Evolutionary conservation across 2,113 vertebrate genomes (phyloP).

Genomic region (Anolis sagrei): DNA sequence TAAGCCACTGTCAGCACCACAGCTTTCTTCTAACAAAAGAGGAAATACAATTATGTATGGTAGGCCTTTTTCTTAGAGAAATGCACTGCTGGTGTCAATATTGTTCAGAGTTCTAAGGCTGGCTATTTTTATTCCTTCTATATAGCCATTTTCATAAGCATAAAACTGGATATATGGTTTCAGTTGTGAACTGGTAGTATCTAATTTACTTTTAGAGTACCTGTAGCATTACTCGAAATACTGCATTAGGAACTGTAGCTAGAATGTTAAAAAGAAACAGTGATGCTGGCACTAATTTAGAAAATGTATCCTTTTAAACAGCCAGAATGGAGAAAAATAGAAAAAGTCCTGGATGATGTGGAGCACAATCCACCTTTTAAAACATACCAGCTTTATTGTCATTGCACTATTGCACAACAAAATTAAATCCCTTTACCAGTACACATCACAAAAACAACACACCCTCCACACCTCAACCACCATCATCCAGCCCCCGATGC

Average conservation of each 20-base stretch:
- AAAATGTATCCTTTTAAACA: not conserved
- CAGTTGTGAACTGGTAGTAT: not conserved
- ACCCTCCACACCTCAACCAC: too few species aligned
- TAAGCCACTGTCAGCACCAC: not conserved
- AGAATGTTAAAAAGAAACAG: not conserved
- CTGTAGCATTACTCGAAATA: not conserved
- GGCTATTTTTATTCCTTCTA: not conserved
- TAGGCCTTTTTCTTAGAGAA: not conserved
- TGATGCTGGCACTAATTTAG: not conserved
- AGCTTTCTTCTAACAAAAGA: too few species aligned
- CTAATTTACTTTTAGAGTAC: not conserved
- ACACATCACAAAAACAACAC: too few species aligned
- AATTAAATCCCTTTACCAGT: too few species aligned
- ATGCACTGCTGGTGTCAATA: not conserved
- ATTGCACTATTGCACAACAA: too few species aligned
- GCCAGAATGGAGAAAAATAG: not conserved
- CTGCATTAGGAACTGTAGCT: not conserved
- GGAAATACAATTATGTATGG: not conserved
- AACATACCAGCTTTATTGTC: too few species aligned
- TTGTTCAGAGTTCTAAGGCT: not conserved
- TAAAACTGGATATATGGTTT: not conserved
- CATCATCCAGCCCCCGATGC: too few species aligned
- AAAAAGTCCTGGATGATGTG: not conserved
- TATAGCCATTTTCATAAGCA: not conserved
- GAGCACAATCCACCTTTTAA: not conserved